These are phyloP conservation scores for Caloenas nicobarica DNA, from an alignment of 2,113 vertebrate species.

Conservation along the genomic window DNA sequence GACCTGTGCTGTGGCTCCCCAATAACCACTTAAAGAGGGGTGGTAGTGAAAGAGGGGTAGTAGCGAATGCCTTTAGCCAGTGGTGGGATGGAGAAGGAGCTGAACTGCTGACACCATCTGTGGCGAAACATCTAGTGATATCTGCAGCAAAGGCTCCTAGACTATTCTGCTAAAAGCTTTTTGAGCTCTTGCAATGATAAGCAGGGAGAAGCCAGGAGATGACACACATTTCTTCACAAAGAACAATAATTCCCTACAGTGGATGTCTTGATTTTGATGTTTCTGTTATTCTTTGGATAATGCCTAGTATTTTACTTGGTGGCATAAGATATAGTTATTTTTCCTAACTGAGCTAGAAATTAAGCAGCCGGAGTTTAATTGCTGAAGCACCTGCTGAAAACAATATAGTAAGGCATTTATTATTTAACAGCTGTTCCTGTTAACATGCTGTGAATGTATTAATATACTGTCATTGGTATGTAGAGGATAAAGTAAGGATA, in stretches of 20 bases:
- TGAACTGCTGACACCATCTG: neutral
- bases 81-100: neutral
- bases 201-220: neutral
- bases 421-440: constrained; percentile 43
- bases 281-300: constrained; percentile 7
- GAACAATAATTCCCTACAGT: neutral
- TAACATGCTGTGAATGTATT: constrained; percentile 61
- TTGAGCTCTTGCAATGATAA: neutral
- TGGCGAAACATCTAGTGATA: neutral
- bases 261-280: neutral
- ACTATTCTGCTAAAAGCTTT: neutral
- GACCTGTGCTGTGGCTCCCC: neutral
- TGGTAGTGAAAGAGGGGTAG: neutral
- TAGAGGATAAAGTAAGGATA: neutral
- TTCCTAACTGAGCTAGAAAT: constrained; percentile 37
- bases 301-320: neutral
- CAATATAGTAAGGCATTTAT: constrained; percentile 43
- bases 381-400: constrained; percentile 55
- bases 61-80: neutral
- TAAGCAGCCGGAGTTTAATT: constrained; percentile 41
- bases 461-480: neutral
- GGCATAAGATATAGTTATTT: neutral
- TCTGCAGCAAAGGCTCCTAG: neutral
- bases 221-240: neutral
- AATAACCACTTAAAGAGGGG: neutral